Evolutionary conservation across 1,140 invertebrate species (phyloP).

Genomic region (Drosophila triauraria): DNA sequence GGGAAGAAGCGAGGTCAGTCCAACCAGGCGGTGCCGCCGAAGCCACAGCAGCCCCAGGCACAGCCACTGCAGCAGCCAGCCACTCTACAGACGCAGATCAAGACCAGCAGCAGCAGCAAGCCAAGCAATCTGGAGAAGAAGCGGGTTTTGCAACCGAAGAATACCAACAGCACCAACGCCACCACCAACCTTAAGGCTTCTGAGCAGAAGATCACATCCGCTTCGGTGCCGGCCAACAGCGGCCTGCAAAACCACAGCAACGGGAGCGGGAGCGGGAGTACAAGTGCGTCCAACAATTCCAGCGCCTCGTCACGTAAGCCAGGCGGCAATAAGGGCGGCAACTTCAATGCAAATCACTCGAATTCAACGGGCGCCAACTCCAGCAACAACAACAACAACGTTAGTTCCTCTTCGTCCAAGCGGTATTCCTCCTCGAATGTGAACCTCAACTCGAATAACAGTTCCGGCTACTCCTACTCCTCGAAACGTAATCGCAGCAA

Average conservation of each 20-base stretch:
- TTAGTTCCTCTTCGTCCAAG: conserved; percentile 83
- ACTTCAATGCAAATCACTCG: conserved; percentile 56
- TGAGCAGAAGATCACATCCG: conserved; percentile 21
- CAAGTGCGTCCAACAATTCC: conserved; percentile 17
- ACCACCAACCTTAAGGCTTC: conserved; percentile 18
- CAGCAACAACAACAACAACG: conserved; percentile 67
- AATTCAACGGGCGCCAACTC: conserved; percentile 43
- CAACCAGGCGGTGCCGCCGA: conserved; percentile 35
- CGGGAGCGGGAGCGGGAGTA: conserved; percentile 9
- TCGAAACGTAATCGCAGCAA: conserved; percentile 70
- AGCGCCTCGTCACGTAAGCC: conserved; percentile 49
- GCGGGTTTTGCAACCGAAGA: conserved; percentile 47
- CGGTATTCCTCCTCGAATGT: conserved; percentile 73
- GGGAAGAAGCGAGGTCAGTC: conserved; percentile 62
- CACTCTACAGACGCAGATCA: conserved; percentile 33
- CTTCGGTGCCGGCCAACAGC: conserved; percentile 17
- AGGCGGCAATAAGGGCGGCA: conserved; percentile 18
- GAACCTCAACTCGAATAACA: conserved; percentile 64
- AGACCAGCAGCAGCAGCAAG: conserved; percentile 24
- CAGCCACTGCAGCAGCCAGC: conserved; percentile 21
- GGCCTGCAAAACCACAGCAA: conserved; percentile 25
- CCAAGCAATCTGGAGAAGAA: conserved; percentile 51
- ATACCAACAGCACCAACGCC: conserved; percentile 10
- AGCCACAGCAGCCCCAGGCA: conserved; percentile 34
- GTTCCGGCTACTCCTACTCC: conserved; percentile 75